Evolutionary conservation across 2,797 vertebrate species (phyloP).

Genomic region (Bufotes viridis): DNA sequence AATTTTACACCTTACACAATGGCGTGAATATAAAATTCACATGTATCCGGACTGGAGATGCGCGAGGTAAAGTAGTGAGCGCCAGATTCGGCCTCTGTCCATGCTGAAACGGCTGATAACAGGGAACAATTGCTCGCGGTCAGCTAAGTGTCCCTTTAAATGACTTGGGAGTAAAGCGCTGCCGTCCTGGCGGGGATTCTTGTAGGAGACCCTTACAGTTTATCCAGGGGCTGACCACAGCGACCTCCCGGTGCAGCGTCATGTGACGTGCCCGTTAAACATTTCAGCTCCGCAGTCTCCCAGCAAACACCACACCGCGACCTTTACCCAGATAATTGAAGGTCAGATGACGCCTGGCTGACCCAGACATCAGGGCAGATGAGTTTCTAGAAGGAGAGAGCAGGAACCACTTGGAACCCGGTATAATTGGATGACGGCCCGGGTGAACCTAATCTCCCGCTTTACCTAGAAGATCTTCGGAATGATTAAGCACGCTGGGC

Average conservation of each 20-base stretch:
- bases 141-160: neutral
- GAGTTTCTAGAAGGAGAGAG: neutral
- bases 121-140: neutral
- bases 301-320: neutral
- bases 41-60: too few species aligned
- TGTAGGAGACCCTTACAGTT: constrained; percentile 20
- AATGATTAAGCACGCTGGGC: constrained; percentile 21
- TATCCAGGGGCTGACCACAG: neutral
- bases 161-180: neutral
- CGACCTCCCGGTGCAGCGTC: constrained; percentile 11
- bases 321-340: constrained; percentile 22
- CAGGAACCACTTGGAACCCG: constrained; percentile 6
- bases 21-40: too few species aligned
- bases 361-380: constrained; percentile 4
- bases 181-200: neutral
- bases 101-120: neutral
- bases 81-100: neutral
- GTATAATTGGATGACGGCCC: constrained; percentile 56
- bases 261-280: constrained; percentile 43
- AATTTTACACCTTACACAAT: too few species aligned
- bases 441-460: constrained; percentile 45
- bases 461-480: constrained; percentile 38
- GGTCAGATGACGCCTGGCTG: constrained; percentile 23
- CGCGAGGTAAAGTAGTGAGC: neutral
- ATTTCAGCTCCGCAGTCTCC: neutral